Conservation (phyloP, 2,113 vertebrate species). For the Toxostoma redivivum region DNA sequence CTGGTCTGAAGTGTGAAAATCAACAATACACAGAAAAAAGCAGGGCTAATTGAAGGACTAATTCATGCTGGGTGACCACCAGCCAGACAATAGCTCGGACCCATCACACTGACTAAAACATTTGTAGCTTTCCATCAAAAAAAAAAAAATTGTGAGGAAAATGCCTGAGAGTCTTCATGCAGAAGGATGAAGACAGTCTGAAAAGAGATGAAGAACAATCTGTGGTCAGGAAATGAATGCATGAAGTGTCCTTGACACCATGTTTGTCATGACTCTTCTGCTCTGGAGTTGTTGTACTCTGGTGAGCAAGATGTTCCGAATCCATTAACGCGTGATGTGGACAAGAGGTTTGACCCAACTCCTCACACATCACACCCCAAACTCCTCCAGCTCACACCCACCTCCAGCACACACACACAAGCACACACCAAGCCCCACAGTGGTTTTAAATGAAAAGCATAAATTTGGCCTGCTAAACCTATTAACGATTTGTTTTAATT, state of each 20-base stretch:
- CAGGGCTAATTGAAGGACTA: neutral
- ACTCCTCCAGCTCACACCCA: neutral
- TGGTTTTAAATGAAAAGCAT: conserved; percentile 74
- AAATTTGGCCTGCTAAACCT: conserved; percentile 80
- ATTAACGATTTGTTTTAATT: conserved; percentile 82
- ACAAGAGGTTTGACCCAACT: neutral
- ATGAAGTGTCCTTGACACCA: neutral
- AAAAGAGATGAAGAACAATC: neutral
- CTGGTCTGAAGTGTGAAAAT: neutral
- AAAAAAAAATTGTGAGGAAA: neutral
- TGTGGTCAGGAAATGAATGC: neutral
- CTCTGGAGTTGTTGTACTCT: neutral
- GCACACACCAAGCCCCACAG: conserved; percentile 3
- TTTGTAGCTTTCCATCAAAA: neutral
- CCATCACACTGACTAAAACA: neutral
- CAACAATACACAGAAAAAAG: neutral
- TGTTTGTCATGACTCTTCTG: neutral
- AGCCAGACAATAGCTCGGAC: neutral
- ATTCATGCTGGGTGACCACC: conserved; percentile 4
- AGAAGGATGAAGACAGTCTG: neutral
- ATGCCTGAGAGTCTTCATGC: neutral
- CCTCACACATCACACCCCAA: neutral
- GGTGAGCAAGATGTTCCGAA: conserved; percentile 14
- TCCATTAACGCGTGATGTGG: neutral
- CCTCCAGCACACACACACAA: neutral